Evolutionary conservation across 2,888 invertebrate species (phyloP).

Genomic region (Oligia strigilis): DNA sequence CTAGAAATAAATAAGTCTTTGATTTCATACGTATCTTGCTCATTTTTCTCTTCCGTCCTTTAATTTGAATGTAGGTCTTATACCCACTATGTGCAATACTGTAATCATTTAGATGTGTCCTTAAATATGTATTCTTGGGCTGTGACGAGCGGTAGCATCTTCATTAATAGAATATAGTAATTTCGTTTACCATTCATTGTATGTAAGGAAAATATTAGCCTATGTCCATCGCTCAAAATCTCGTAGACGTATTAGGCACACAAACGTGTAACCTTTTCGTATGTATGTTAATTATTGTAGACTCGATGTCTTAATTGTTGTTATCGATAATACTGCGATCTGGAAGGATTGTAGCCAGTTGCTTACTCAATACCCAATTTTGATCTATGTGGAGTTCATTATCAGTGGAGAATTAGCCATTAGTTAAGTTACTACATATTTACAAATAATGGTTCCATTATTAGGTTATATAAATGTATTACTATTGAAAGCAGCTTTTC

Average conservation of each 20-base stretch:
- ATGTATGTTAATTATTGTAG: slow-evolving; percentile 52
- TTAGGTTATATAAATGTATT: slow-evolving; percentile 26
- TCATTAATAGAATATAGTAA: slow-evolving; percentile 38
- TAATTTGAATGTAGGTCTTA: slow-evolving; percentile 71
- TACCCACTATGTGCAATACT: slow-evolving; percentile 50
- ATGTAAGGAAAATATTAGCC: slow-evolving; percentile 64
- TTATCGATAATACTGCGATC: slow-evolving; percentile 53
- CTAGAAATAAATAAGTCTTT: slow-evolving; percentile 27
- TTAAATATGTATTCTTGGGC: slow-evolving; percentile 79
- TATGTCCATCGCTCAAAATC: slow-evolving; percentile 68
- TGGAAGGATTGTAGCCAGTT: slow-evolving; percentile 35
- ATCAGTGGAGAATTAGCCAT: slow-evolving; percentile 38
- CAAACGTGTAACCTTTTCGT: slow-evolving; percentile 50
- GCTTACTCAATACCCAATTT: slow-evolving; percentile 34
- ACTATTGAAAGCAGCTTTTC: slow-evolving; percentile 27
- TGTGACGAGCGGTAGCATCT: slow-evolving; percentile 71
- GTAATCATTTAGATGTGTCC: slow-evolving; percentile 74
- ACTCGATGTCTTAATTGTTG: slow-evolving; percentile 49
- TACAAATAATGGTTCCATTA: slow-evolving; percentile 38
- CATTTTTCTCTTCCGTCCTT: slow-evolving; percentile 86
- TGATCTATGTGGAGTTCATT: slow-evolving; percentile 23
- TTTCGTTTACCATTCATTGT: slow-evolving; percentile 55
- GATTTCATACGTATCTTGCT: slow-evolving; percentile 77
- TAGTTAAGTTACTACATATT: slow-evolving; percentile 41
- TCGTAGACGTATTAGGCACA: slow-evolving; percentile 63